Percentiles rank a stretch among this genome's conserved stretches.
These are phyloP conservation scores for Enoplolaimus lenunculus DNA, from an alignment of 2,888 invertebrate species.

Conservation along the genomic window DNA sequence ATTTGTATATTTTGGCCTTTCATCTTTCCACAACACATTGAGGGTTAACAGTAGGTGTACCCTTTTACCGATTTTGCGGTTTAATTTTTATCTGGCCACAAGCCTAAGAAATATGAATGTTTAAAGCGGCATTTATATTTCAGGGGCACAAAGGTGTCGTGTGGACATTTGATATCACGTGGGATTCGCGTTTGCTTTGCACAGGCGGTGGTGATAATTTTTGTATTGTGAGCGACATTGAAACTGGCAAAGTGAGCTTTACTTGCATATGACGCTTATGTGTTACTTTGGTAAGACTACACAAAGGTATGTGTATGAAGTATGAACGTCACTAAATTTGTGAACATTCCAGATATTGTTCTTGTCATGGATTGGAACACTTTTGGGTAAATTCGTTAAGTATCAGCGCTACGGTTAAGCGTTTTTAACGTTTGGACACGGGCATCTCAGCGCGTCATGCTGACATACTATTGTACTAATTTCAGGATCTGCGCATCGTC, in stretches of 20 bases:
- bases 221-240: slow-evolving; percentile 70
- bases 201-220: slow-evolving; percentile 90
- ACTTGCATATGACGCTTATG: background rate
- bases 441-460: background rate
- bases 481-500: slow-evolving; percentile 57
- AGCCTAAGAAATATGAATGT: too few species aligned
- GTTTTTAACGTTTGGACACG: too few species aligned
- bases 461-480: background rate
- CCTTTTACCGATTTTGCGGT: too few species aligned
- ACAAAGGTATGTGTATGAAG: too few species aligned
- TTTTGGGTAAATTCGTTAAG: too few species aligned
- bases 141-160: slow-evolving; percentile 85
- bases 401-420: too few species aligned
- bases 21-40: too few species aligned
- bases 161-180: slow-evolving; percentile 94
- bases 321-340: background rate
- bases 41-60: too few species aligned
- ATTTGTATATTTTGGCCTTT: too few species aligned
- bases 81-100: too few species aligned
- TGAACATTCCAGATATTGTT: background rate
- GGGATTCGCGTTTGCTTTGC: slow-evolving; percentile 71
- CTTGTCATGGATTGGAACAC: background rate
- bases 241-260: slow-evolving; percentile 50
- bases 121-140: too few species aligned
- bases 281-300: too few species aligned